Evolutionary conservation across 2,888 invertebrate species (phyloP).

Genomic region (Nebria salina): DNA sequence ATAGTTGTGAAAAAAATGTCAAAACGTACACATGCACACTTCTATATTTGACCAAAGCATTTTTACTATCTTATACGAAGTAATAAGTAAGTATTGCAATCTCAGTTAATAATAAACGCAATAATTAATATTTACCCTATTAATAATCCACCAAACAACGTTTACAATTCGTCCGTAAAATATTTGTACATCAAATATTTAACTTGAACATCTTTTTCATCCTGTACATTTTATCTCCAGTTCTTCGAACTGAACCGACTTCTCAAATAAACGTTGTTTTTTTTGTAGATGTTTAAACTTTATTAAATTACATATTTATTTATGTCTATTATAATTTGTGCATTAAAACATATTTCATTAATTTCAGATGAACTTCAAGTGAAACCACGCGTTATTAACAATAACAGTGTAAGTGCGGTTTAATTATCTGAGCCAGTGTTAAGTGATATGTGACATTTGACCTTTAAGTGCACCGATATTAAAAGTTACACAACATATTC

Average conservation of each 20-base stretch:
- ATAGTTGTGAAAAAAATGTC: neutral
- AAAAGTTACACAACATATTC: neutral
- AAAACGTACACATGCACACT: no score
- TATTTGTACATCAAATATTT: conserved; percentile 1
- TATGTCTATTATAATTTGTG: neutral
- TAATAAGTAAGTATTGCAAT: no score
- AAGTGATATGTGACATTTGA: neutral
- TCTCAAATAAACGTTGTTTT: neutral
- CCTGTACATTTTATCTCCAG: neutral
- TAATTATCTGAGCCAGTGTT: neutral
- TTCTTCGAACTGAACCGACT: neutral
- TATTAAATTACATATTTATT: neutral
- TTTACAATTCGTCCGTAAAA: neutral
- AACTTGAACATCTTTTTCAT: neutral
- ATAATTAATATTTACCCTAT: neutral
- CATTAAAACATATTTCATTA: neutral
- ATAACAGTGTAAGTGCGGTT: neutral
- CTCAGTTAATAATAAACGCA: neutral
- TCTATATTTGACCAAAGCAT: no score
- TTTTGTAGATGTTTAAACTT: neutral
- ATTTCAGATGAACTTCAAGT: neutral
- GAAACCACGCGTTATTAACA: neutral
- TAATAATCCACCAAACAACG: neutral
- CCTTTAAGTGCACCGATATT: neutral
- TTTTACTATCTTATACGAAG: no score